Evolutionary conservation across 2,113 vertebrate genomes (phyloP), one percentile per base, ranked within the genome.

Genomic region (Rhinopithecus roxellana): DNA sequence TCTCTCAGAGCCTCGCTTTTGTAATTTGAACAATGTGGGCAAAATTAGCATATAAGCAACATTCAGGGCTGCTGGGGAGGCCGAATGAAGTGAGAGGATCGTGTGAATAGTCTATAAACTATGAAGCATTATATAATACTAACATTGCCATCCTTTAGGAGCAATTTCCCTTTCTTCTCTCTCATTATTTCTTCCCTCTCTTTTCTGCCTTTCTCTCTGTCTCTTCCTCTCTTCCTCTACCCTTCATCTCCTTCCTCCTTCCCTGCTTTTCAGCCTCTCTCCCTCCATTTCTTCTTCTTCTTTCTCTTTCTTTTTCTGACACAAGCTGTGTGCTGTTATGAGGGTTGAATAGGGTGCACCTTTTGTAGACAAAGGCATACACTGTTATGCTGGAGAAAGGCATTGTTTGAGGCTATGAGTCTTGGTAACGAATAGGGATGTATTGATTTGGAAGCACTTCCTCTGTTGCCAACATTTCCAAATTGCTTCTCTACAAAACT

Each of bases 221-320:
- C 38, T 3, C 6, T 45, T 6, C 14, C 7, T 5, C 22, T 12
- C 5, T 48, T 18, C 25, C 45, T 8, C 17, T 27, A 25, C 4
- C 6, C 23, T 23, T 23, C 5, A 2, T 14, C 27, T 25, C 40
- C 11, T 16, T 32, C 2, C 11, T 17, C 4, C 13, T 2, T 35
- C 18, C 5, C 7, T 16, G 50, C 18, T 22, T 22, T 1, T n/a
- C 3, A 14, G 0, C 11, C 0, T 11, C 1, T 48, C 22, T 32
- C 11, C 1, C 5, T 22, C 12, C 6, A 61, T 10, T 5, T 9
- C 6, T 6, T 45, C 17, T 3, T 38, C 52, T 5, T 23, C 57
- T 18, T 20, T n/a, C 40, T 57, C 52, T 45, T 69, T 45, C 85
- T 64, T 32, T 32, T 43, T 8, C 17, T 7, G 9, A 16, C 30